phyloP scores from a whole-genome alignment of 2,888 invertebrate genomes.

The Artemia sp. region DNA sequence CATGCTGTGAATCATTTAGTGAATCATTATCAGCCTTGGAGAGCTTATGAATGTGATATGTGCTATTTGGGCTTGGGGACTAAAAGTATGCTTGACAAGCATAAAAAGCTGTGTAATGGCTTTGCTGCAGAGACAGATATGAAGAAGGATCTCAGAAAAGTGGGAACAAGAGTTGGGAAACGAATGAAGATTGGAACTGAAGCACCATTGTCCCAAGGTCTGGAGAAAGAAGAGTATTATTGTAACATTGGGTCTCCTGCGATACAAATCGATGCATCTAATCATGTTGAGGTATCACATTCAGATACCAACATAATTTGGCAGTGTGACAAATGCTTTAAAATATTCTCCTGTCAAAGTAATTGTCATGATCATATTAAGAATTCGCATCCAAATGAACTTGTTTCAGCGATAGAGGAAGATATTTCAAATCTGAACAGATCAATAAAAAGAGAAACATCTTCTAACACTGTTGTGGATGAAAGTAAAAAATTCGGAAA shows the following conservation, averaged over 20 bases:
- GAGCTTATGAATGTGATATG: background rate
- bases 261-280: background rate
- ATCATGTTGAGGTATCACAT: no score
- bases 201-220: background rate
- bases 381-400: background rate
- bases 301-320: background rate
- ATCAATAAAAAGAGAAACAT: no score
- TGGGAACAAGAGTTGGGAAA: background rate
- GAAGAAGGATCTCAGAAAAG: background rate
- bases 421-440: no score
- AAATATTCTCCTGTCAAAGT: background rate
- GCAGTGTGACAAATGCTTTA: background rate
- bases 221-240: background rate
- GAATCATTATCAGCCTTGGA: background rate
- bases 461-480: no score
- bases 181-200: background rate
- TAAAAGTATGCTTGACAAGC: background rate
- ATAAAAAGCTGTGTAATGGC: background rate
- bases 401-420: no score
- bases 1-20: conserved; percentile 1
- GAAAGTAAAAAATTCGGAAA: no score
- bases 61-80: background rate
- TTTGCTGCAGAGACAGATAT: conserved; percentile 9
- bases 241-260: background rate
- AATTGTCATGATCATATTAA: background rate